Base-by-base conservation (phyloP, 2,113 vertebrate genomes). In the Echinops telfairi region DNA sequence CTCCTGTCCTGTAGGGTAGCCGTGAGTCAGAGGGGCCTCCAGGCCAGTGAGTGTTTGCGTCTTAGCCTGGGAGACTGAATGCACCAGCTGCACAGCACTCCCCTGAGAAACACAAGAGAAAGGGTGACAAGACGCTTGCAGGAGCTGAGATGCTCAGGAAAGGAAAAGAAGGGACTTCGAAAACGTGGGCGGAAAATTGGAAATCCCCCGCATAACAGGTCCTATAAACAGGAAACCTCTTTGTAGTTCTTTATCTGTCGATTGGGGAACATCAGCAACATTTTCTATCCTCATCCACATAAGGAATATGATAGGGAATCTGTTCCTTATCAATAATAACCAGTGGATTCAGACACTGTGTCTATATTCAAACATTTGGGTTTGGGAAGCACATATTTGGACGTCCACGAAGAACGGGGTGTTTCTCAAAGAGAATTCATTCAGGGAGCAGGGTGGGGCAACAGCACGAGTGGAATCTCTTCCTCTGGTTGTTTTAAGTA, bases 351-450 rank as follows among this genome's bases (percentile, higher is more conserved):
- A 10, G 64, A 25, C 23, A 68, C 40, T 40, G 68, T 27, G 3
- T n/a, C 25, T 73, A 9, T 14, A 53, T 84, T 11, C 14, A 78
- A 1, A 75, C 4, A 40, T 4, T 47, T 58, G 12, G 71, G 6
- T 71, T 86, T 89, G 73, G 76, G 22, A 31, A 90, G 53, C 16
- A 36, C 4, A 23, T n/a, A 62, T 19, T 93, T 84, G 60, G 15
- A 75, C 84, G 84, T 84, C 71, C 6, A 81, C 6, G 33, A 20
- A 70, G 2, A 0, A 90, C 12, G 81, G 38, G 19, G 60, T 90
- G 7, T 73, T 90, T 86, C 23, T 15, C 94, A 36, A 89, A 84
- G 58, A 20, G 47, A 81, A 87, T 23, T 58, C 80, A 76, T 16
- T 82, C 16, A 12, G 29, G 22, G 62, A 4, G 70, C 10, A 31